Percentiles rank a stretch among this genome's conserved stretches.
Conservation (phyloP, 92 coral and sea anemone genomes). For the Epizoanthus rinbou region DNA sequence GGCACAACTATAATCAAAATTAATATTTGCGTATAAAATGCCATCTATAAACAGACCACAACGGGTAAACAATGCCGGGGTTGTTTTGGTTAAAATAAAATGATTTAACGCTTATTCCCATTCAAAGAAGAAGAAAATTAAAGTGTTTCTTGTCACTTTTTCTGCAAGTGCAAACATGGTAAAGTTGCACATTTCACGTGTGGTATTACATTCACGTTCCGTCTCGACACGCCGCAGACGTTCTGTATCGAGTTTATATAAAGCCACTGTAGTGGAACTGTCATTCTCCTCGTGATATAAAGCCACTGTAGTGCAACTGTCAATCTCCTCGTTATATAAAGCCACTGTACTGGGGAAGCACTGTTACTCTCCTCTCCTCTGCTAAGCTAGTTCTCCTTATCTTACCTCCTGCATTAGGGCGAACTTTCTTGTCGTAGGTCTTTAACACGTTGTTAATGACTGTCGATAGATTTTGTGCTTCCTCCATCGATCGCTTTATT, state of each 20-base stretch:
- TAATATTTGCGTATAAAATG: background rate
- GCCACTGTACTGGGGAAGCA: too few relatives aligned
- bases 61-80: background rate
- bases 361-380: background rate
- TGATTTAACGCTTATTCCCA: background rate
- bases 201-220: too few relatives aligned
- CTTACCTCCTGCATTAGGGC: constrained; percentile 91
- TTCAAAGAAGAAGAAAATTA: too few relatives aligned
- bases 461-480: constrained; percentile 63
- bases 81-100: background rate
- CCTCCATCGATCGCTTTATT: constrained; percentile 63
- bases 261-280: too few relatives aligned
- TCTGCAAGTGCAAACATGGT: too few relatives aligned
- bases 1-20: background rate
- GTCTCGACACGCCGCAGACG: too few relatives aligned
- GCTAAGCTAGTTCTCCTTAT: background rate
- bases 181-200: too few relatives aligned
- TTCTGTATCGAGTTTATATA: too few relatives aligned
- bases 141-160: too few relatives aligned
- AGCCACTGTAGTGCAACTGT: too few relatives aligned
- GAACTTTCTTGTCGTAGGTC: constrained; percentile 84
- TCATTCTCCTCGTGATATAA: too few relatives aligned
- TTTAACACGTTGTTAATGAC: constrained; percentile 72
- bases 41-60: background rate
- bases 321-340: too few relatives aligned